Conservation (phyloP, 2,113 vertebrate species). For the Ptychochromis oligacanthus region DNA sequence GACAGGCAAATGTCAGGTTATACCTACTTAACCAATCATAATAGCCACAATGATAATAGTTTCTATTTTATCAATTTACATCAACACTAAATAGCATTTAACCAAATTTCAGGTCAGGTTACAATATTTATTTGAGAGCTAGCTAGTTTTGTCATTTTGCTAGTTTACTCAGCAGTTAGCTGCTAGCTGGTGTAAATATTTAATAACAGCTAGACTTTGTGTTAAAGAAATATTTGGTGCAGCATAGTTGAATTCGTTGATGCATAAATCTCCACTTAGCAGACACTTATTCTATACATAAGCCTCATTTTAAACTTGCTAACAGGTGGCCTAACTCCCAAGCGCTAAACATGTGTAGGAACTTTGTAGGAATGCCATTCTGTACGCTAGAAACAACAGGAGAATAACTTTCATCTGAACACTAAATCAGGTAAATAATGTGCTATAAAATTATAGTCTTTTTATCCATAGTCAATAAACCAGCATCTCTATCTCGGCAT, state of each 20-base stretch:
- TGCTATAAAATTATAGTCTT: background rate
- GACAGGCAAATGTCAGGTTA: no score
- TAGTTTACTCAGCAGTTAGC: no score
- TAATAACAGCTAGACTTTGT: background rate
- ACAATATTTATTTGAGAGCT: background rate
- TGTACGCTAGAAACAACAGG: background rate
- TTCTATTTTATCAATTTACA: background rate
- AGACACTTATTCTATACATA: background rate
- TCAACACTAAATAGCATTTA: background rate
- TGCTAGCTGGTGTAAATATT: background rate
- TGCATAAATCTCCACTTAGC: background rate
- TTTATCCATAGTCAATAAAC: background rate
- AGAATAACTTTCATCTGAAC: background rate
- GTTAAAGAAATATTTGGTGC: background rate
- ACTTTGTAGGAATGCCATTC: background rate
- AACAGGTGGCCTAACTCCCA: background rate
- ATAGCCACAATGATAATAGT: background rate
- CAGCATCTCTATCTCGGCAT: background rate
- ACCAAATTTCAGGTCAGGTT: no score
- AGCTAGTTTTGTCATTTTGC: background rate
- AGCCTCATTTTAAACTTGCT: background rate
- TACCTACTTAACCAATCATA: no score
- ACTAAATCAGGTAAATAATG: background rate
- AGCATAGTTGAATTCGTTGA: background rate
- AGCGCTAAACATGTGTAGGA: background rate